Evolutionary conservation across 2,113 vertebrate species (phyloP).

Genomic region (Heliornis fulica): DNA sequence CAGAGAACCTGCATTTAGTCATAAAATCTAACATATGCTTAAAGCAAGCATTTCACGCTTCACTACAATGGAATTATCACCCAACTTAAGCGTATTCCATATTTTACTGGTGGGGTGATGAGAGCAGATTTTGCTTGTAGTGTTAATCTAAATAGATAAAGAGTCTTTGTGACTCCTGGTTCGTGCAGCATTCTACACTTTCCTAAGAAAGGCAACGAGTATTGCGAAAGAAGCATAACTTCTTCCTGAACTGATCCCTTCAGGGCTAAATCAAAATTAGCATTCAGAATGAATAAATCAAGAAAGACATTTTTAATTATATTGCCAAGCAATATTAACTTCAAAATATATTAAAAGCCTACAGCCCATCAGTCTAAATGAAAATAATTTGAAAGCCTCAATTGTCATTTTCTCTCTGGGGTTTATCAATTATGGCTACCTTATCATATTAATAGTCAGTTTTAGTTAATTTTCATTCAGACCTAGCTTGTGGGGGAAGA

Average conservation of each 20-base stretch:
- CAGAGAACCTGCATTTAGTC: not conserved
- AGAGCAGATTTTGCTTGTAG: not conserved
- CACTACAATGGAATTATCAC: not conserved
- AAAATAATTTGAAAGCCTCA: not conserved
- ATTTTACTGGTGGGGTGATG: not conserved
- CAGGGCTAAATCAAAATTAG: slow-evolving; percentile 46
- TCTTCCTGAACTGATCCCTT: slow-evolving; percentile 34
- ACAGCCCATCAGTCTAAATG: not conserved
- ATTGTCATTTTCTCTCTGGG: not conserved
- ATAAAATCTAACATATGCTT: not conserved
- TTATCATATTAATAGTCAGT: too few relatives aligned
- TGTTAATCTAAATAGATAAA: slow-evolving; percentile 31
- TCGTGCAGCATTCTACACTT: slow-evolving; percentile 51
- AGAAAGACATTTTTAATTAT: slow-evolving; percentile 56
- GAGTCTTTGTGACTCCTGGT: slow-evolving; percentile 32
- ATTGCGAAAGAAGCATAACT: slow-evolving; percentile 20
- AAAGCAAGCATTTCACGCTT: not conserved
- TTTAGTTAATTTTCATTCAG: not conserved
- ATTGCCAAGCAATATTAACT: slow-evolving; percentile 50
- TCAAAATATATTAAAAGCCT: slow-evolving; percentile 33
- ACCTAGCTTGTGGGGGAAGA: not conserved
- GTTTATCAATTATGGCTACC: not conserved
- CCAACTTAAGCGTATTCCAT: slow-evolving; percentile 1
- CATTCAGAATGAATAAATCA: slow-evolving; percentile 30
- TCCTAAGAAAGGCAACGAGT: not conserved